A percentile compares a stretch with the other conserved stretches of the same genome.
These are phyloP conservation scores for Climacteris rufus DNA, from an alignment of 2,113 vertebrate species.

Conservation along the genomic window DNA sequence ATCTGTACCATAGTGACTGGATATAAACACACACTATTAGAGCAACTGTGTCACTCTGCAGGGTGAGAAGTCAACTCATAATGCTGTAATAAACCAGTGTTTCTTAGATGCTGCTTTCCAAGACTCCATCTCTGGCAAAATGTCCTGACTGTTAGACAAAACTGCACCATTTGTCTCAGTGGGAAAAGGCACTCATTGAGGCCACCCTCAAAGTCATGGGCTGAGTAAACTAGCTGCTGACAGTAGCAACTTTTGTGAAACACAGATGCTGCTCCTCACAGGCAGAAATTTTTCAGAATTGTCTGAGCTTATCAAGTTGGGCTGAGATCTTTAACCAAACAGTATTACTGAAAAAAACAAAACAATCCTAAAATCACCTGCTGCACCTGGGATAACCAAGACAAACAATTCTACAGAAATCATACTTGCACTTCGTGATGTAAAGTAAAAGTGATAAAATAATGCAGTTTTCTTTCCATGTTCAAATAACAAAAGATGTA, in stretches of 20 bases:
- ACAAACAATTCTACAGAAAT: neutral
- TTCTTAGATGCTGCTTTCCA: neutral
- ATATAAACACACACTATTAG: fast-evolving
- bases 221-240: neutral
- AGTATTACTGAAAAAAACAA: neutral
- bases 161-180: neutral
- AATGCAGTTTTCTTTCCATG: neutral
- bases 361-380: neutral
- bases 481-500: neutral
- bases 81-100: neutral
- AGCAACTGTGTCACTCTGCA: neutral
- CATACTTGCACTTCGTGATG: neutral
- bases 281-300: neutral
- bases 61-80: neutral
- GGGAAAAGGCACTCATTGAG: neutral
- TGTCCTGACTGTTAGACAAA: neutral
- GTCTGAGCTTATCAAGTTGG: neutral
- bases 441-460: neutral
- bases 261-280: neutral
- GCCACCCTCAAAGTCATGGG: neutral
- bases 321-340: neutral
- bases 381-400: neutral
- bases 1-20: fast-evolving
- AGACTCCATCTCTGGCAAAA: neutral
- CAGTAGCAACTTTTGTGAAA: neutral